phyloP scores from a whole-genome alignment of 2,888 invertebrate species.

The Agapostemon virescens region DNA sequence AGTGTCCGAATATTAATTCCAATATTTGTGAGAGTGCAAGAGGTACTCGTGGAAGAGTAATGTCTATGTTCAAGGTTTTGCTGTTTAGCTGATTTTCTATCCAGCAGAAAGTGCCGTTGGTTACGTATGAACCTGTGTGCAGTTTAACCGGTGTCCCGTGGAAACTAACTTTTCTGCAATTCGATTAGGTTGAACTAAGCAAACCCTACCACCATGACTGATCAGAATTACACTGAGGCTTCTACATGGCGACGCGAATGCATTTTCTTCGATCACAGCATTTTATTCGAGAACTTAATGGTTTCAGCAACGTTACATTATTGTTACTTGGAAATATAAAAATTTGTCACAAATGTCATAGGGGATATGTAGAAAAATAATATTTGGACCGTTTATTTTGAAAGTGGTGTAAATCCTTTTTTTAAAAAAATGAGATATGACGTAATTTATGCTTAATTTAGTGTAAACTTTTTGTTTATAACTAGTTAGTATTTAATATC shows the following conservation, averaged over 20 bases:
- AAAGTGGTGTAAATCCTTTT: no score
- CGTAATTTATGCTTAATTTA: no score
- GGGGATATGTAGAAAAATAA: no score
- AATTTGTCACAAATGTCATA: no score
- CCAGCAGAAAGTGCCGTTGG: conserved; percentile 23
- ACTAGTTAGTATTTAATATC: no score
- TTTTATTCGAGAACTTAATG: background rate
- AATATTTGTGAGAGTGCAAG: background rate
- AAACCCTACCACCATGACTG: conserved; percentile 46
- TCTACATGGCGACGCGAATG: background rate
- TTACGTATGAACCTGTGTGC: conserved; percentile 14
- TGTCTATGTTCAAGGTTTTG: conserved; percentile 16
- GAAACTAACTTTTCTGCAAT: conserved; percentile 61
- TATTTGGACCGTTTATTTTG: no score
- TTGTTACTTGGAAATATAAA: no score
- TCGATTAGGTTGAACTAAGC: conserved; percentile 46
- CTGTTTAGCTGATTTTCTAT: conserved; percentile 43
- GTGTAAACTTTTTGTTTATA: no score
- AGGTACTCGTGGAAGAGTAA: conserved; percentile 12
- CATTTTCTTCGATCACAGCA: background rate
- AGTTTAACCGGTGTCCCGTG: conserved; percentile 45
- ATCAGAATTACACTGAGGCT: conserved; percentile 58
- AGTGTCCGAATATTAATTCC: no score
- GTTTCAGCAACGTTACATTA: no score
- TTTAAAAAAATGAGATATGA: no score